Evolutionary conservation across 1,140 invertebrate species (phyloP), one percentile per base, ranked within the genome.

Genomic region (Chrysoperla carnea): DNA sequence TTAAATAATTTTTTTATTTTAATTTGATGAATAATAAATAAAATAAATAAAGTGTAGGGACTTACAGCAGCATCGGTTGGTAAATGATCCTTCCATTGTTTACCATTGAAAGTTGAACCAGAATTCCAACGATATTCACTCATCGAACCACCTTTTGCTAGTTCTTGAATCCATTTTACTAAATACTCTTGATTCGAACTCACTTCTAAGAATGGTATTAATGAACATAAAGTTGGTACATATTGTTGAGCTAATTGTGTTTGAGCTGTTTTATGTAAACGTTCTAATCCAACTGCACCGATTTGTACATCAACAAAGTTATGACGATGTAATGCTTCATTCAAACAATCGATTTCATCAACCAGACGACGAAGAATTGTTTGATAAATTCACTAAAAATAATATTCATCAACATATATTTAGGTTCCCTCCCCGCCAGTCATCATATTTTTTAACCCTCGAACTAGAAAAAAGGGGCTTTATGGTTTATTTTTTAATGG

Each of bases 161-260:
- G 63, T 44, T 83, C 78, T 65, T 71, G 72, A 11, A 89, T 78
- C 50, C 85, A 66, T 40, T 75, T 73, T 3, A 84, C 73, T 8
- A 89, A 56, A 62, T 89, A 90, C 57, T 88, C 81, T 53, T 90
- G 85, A 67, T 87, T 84, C 6, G 70, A 68, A 5, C 75, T 77
- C 6, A 84, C 57, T 51, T 88, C 84, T 44, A 90, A 58, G 57
- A 86, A 90, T 1, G 79, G 79, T 9, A 89, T 61, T 4, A 90
- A 52, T 35, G 70, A 62, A 6, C 75, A 69, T 38, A 88, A 56
- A 36, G 74, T 76, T 1, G 81, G 81, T 15, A 84, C 68, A 49
- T 73, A 68, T 23, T 69, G 64, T 31, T 69, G 13, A 11, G 15
- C 36, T 43, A 61, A 57, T 40, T 70, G 59, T 11, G 68, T 62